Percentiles rank a stretch among this genome's conserved stretches.
Evolutionary conservation across 2,888 invertebrate species (phyloP).

Genomic region (Drosophila lacicola): DNA sequence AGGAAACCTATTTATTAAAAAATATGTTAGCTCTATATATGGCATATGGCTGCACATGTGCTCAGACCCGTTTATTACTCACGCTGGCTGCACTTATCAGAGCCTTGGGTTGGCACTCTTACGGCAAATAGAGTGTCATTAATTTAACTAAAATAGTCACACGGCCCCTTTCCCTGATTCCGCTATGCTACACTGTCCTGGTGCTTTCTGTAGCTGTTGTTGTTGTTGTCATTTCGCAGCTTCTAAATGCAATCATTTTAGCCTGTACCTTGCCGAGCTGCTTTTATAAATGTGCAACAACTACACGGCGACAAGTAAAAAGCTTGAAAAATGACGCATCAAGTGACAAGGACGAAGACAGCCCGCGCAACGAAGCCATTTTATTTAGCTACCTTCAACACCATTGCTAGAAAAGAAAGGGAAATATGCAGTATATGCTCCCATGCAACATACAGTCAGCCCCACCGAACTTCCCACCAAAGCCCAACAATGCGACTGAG

Average conservation of each 20-base stretch:
- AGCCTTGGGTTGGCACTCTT: constrained; percentile 52
- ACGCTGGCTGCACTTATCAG: constrained; percentile 65
- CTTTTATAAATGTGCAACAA: constrained; percentile 73
- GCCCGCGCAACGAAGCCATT: constrained; percentile 44
- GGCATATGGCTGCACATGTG: constrained; percentile 26
- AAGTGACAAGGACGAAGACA: constrained; percentile 47
- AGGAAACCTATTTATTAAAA: constrained; percentile 7
- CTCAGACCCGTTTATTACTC: constrained; percentile 44
- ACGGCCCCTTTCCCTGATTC: constrained; percentile 4
- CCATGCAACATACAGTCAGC: constrained; percentile 3
- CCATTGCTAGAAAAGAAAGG: constrained; percentile 30
- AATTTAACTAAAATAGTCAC: constrained; percentile 77
- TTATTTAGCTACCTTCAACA: constrained; percentile 27
- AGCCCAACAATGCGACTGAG: constrained; percentile 11
- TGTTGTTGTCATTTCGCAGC: constrained; percentile 15
- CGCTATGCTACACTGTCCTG: constrained; percentile 6
- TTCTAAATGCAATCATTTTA: constrained; percentile 76
- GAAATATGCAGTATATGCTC: constrained; percentile 2
- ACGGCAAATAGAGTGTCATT: constrained; percentile 73
- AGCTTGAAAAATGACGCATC: constrained; percentile 74
- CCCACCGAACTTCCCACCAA: constrained; percentile 8
- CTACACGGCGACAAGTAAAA: constrained; percentile 62
- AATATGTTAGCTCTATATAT: constrained; percentile 3
- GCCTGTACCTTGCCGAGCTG: constrained; percentile 37
- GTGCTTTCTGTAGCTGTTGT: constrained; percentile 11